Evolutionary conservation across 2,113 vertebrate genomes (phyloP).

Genomic region (Pampusana beccarii): DNA sequence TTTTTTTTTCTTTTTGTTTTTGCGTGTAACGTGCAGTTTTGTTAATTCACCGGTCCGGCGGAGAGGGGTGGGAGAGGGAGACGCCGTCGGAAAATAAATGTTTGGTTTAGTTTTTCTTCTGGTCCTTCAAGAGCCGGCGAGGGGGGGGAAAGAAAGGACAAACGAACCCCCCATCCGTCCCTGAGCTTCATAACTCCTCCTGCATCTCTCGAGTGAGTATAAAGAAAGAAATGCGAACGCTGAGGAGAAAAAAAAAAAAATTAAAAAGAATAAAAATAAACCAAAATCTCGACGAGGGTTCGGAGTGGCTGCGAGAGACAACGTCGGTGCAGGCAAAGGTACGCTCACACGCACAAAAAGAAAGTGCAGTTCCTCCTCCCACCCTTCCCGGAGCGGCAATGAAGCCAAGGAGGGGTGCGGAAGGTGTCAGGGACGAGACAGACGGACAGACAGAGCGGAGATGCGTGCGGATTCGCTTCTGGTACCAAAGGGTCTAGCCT

Average conservation of each 20-base stretch:
- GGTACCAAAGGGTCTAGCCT: constrained; percentile 73
- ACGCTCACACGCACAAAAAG: constrained; percentile 38
- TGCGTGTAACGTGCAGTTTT: background rate
- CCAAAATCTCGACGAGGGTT: constrained; percentile 27
- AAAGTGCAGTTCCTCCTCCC: constrained; percentile 65
- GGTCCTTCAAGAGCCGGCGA: constrained; percentile 12
- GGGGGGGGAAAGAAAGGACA: background rate
- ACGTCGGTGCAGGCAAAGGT: constrained; percentile 35
- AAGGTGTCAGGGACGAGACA: constrained; percentile 39
- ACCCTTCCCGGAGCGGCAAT: constrained; percentile 43
- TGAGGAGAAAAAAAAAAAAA: background rate
- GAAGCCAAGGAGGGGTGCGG: constrained; percentile 42
- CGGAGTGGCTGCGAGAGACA: constrained; percentile 28
- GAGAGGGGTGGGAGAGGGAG: background rate
- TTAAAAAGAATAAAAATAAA: background rate
- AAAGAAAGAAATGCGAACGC: background rate
- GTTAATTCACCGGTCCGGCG: constrained; percentile 9
- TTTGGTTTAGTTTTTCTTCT: constrained; percentile 46
- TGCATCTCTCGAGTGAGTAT: constrained; percentile 68
- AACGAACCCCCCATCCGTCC: constrained; percentile 14
- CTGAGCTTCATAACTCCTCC: constrained; percentile 47
- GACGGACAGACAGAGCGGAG: background rate
- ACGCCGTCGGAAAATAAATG: constrained; percentile 13
- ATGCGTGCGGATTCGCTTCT: constrained; percentile 58
- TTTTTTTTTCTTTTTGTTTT: no score